A percentile compares a stretch with the other conserved stretches of the same genome.
phyloP scores from a whole-genome alignment of 2,797 vertebrate genomes.

The Triplophysa yarkandensis region DNA sequence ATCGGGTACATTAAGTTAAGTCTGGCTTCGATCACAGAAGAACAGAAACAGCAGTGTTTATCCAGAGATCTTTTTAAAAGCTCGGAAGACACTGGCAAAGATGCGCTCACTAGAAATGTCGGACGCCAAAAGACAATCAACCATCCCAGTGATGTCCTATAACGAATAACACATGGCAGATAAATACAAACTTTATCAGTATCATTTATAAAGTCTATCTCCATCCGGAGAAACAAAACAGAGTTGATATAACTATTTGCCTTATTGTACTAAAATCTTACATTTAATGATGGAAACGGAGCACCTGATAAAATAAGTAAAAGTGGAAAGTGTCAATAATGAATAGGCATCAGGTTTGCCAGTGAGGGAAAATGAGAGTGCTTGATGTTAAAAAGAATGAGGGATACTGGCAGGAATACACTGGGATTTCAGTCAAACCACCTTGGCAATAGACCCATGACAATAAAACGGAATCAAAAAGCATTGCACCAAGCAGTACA shows the following conservation, averaged over 20 bases:
- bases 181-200: slow-evolving; percentile 16
- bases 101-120: slow-evolving; percentile 25
- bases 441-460: slow-evolving; percentile 20
- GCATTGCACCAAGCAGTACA: neutral
- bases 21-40: slow-evolving; percentile 51
- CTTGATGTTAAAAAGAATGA: slow-evolving; percentile 21
- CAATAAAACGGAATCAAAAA: slow-evolving; percentile 23
- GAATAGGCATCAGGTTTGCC: slow-evolving; percentile 21
- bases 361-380: slow-evolving; percentile 23
- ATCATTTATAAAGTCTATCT: slow-evolving; percentile 21
- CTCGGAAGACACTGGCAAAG: slow-evolving; percentile 34
- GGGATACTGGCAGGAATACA: slow-evolving; percentile 4
- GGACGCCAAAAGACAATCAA: slow-evolving; percentile 29
- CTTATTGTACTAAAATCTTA: too few relatives aligned
- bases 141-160: slow-evolving; percentile 26
- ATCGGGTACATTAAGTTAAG: slow-evolving; percentile 50
- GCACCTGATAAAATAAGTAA: slow-evolving; percentile 47
- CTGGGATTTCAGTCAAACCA: slow-evolving; percentile 10
- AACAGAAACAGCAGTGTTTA: slow-evolving; percentile 53
- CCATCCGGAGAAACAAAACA: neutral
- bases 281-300: neutral
- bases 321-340: slow-evolving; percentile 34
- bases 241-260: too few relatives aligned
- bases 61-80: slow-evolving; percentile 39
- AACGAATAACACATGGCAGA: slow-evolving; percentile 28